Evolutionary conservation across 2,888 invertebrate species (phyloP), one percentile per base, ranked within the genome.

Genomic region (Helleia helle): DNA sequence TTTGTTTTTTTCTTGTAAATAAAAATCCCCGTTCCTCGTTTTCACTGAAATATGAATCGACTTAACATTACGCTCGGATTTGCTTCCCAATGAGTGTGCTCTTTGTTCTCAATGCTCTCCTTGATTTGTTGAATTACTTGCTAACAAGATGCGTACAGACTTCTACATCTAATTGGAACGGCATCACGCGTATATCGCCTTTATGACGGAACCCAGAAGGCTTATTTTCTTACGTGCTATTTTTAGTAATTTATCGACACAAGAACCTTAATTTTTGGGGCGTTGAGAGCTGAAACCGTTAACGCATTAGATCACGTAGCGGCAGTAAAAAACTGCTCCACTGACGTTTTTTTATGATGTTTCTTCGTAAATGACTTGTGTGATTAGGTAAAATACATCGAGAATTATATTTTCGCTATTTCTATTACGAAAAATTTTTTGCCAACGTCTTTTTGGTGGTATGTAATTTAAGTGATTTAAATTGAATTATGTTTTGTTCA

Each of bases 121-220:
- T 52, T 55, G 54, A 56, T 50, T 49, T 50, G 50, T 57, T 56
- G 65, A 68, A 65, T 65, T 66, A 65, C 52, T 46, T 55, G 52
- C 57, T 67, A 65, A 65, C 65, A 51, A 65, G 62, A 58, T 55
- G 49, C 55, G 54, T 56, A 53, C 54, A 47, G 48, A 46, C 40
- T 49, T 43, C 44, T 46, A 44, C 50, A 49, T 48, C 50, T 51
- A 49, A 49, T 48, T 50, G 49, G 48, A 46, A 29, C 36, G 40
- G 36, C 43, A 29, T 42, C 39, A 41, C 43, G 40, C 27, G 36
- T 38, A 36, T 40, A 37, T 14, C 40, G 27, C 15, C 44, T 34
- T 48, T 49, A 49, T 47, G 44, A 6, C 11, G 2, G 14, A 40
- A 13, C 14, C 5, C 18, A 15, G 18, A 47, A 42, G 43, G 47